Base-by-base conservation (phyloP, 2,888 invertebrate species). In the Melanostoma scalare region DNA sequence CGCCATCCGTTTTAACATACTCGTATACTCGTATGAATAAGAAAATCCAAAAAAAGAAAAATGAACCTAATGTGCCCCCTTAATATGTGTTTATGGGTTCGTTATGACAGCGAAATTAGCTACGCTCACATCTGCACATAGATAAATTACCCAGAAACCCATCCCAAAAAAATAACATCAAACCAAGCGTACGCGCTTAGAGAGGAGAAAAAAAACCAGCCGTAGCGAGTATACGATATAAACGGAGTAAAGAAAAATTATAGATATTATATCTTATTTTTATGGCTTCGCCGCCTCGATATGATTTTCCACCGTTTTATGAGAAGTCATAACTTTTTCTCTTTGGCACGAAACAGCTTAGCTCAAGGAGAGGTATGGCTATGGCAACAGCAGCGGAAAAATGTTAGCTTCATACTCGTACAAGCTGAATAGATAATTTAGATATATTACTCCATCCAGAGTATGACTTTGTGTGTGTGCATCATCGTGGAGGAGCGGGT, bases 41-140 rank as follows among this genome's bases (percentile, higher is more conserved):
- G 73, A 69, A 77, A 73, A 82, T 33, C 50, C 40, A 31, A 73
- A 20, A 20, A 20, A 55, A 77, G 72, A 67, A 72, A 81, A 68
- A 78, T 63, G 73, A 78, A 82, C 82, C 82, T 82, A 82, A 82
- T 82, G 82, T 82, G 77, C 77, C 82, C 78, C 78, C 82, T 82
- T 82, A 82, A 82, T 82, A 82, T 82, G 82, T 77, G 82, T 82
- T 82, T 82, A 82, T 82, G 82, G 77, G 78, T 82, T 82, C 82
- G 82, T 82, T 82, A 82, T 82, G 82, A 82, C 82, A 82, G 82
- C 82, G 68, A 82, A 82, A 82, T 82, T 82, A 82, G 77, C 82
- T 82, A 73, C 78, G 73, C 78, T 82, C 82, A 73, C 82, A 82
- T 82, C 82, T 82, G 82, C 73, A 82, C 82, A 68, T 74, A 82